Evolutionary conservation across 2,888 invertebrate genomes (phyloP).

Genomic region (Alsophila aescularia): DNA sequence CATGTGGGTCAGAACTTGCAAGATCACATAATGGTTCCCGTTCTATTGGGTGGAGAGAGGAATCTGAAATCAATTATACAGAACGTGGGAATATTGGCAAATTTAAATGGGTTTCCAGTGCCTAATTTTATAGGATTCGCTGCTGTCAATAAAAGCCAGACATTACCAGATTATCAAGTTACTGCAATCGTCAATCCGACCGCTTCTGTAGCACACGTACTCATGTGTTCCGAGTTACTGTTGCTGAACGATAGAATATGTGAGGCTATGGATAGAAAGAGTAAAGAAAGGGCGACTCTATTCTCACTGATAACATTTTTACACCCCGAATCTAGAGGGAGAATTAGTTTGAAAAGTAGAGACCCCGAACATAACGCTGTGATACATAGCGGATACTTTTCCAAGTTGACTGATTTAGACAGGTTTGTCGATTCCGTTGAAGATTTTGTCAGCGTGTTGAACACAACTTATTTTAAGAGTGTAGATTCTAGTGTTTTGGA

Average conservation of each 20-base stretch:
- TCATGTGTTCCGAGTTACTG: constrained; percentile 47
- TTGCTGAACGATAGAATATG: constrained; percentile 50
- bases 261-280: constrained; percentile 37
- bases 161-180: constrained; percentile 57
- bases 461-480: constrained; percentile 42
- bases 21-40: constrained; percentile 54
- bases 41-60: constrained; percentile 46
- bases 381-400: constrained; percentile 51
- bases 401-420: constrained; percentile 43
- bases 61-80: constrained; percentile 31
- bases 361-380: constrained; percentile 50
- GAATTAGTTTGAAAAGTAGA: constrained; percentile 46
- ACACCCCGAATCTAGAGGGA: constrained; percentile 55
- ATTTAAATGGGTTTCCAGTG: constrained; percentile 50
- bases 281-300: constrained; percentile 43
- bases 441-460: constrained; percentile 42
- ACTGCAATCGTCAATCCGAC: constrained; percentile 41
- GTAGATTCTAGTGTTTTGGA: constrained; percentile 40
- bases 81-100: constrained; percentile 39
- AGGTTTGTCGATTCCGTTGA: constrained; percentile 37
- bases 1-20: constrained; percentile 60
- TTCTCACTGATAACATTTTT: constrained; percentile 48
- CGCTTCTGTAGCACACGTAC: constrained; percentile 39
- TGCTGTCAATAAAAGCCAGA: constrained; percentile 49
- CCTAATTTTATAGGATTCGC: constrained; percentile 51